Base-by-base conservation (phyloP, 1,140 invertebrate genomes). In the Vanessa atalanta region DNA sequence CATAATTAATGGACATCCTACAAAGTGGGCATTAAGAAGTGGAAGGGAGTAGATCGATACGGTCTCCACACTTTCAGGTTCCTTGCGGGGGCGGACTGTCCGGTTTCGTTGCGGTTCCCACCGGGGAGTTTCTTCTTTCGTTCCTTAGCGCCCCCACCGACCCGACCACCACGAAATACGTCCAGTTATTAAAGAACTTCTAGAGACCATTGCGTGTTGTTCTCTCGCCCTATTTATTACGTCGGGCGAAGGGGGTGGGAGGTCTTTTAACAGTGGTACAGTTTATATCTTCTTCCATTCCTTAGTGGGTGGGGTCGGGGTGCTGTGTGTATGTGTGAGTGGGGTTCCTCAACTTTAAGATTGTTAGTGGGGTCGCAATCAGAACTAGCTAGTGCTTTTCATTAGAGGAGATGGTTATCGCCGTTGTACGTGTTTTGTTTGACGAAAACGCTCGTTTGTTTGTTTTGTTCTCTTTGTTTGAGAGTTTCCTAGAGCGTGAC, bases 281-380 rank as follows among this genome's bases (percentile, higher is more conserved):
- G 83, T 85, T 86, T 85, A 83, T 87, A 88, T 89, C 88, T 91
- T 89, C 82, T 83, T 83, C 82, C 83, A 78, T 87, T 89, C 82
- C 85, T 88, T 86, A 61, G 85, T 83, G 83, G 89, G 85, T 86
- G 78, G 88, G 82, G 83, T 75, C 23, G 79, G 79, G 82, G 84
- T 77, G 70, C 15, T 43, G 20, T 76, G 66, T 75, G 72, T 72
- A 53, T 86, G 86, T 90, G 85, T 87, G 88, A 73, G 86, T 86
- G 73, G 80, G 85, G 82, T 76, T 83, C 78, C 84, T 84, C 83
- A 90, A 90, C 85, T 90, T 92, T 91, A 91, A 92, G 88, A 90
- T 88, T 87, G 88, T 90, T 89, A 90, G 83, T 82, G 83, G 86
- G 88, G 88, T 88, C 88, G 90, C 88, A 91, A 92, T 92, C 88